phyloP scores from a whole-genome alignment of 2,888 invertebrate species.

The Dermolepida albohirtum region DNA sequence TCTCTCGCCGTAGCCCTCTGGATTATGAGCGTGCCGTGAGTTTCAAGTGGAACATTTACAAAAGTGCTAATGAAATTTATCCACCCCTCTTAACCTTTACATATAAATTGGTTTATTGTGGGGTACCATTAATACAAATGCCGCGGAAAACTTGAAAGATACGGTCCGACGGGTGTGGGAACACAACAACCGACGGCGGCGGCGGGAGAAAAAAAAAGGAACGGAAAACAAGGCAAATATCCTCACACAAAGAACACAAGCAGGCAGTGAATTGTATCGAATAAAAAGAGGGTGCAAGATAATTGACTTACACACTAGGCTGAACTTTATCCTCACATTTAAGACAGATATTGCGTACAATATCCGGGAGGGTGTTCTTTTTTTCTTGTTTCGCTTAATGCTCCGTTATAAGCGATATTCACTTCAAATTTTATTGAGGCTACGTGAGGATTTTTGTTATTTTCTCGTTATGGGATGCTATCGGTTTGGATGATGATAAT shows the following conservation, averaged over 20 bases:
- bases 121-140: constrained; percentile 52
- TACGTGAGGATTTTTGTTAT: constrained; percentile 36
- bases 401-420: constrained; percentile 33
- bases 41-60: constrained; percentile 56
- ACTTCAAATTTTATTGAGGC: constrained; percentile 28
- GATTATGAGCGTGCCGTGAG: constrained; percentile 55
- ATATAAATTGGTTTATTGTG: constrained; percentile 60
- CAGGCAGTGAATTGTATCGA: constrained; percentile 28
- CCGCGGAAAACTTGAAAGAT: constrained; percentile 26
- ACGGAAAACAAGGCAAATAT: constrained; percentile 27
- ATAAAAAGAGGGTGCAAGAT: constrained; percentile 31
- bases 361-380: constrained; percentile 16
- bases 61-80: constrained; percentile 60
- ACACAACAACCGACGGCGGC: constrained; percentile 4
- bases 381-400: constrained; percentile 31
- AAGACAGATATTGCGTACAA: constrained; percentile 36
- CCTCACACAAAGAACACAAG: constrained; percentile 25
- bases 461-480: constrained; percentile 3
- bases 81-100: constrained; percentile 57
- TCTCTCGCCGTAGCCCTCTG: constrained; percentile 46
- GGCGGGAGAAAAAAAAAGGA: not conserved
- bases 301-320: constrained; percentile 38
- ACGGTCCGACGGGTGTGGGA: constrained; percentile 6
- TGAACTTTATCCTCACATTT: constrained; percentile 38
- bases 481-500: constrained; percentile 12